Conservation (phyloP, 2,888 invertebrate genomes). For the Eilema depressum region DNA sequence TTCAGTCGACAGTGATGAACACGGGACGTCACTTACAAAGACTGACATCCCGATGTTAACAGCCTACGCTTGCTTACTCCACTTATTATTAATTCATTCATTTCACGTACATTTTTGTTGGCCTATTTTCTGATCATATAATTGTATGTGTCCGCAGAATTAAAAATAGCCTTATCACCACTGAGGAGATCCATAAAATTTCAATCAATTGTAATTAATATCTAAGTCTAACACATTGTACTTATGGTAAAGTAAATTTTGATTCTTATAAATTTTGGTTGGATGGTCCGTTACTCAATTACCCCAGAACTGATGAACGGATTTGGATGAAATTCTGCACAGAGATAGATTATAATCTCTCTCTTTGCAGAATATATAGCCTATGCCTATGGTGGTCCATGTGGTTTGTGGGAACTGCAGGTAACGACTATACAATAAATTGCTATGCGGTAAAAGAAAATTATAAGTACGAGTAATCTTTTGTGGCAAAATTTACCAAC, state of each 20-base stretch:
- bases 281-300: no score
- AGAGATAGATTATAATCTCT: no score
- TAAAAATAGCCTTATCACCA: not conserved
- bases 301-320: no score
- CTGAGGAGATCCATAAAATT: not conserved
- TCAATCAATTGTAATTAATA: no score
- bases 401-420: no score
- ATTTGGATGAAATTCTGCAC: no score
- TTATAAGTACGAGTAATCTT: not conserved
- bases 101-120: not conserved
- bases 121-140: not conserved
- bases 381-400: no score
- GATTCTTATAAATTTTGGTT: no score
- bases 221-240: no score
- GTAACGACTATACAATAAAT: no score
- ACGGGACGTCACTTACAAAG: not conserved
- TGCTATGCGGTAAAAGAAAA: not conserved
- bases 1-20: not conserved
- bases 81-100: not conserved
- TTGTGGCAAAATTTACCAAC: not conserved
- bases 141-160: not conserved
- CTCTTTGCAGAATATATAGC: no score
- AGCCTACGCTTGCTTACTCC: not conserved
- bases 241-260: no score
- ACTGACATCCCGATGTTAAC: not conserved